Conservation (phyloP, 1,140 invertebrate species). For the Bombus haemorrhoidalis region DNA sequence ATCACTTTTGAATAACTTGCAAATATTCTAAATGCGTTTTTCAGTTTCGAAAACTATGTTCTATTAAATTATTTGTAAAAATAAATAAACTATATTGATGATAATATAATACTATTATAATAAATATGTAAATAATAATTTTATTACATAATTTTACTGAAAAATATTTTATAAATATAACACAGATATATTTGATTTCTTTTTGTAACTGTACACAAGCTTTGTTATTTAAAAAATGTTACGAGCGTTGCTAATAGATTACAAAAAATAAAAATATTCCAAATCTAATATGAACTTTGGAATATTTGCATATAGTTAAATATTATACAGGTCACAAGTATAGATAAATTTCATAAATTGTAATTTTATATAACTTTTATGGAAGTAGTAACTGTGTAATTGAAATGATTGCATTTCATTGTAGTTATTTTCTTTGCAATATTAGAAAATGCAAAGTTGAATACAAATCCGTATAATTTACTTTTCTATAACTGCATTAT, state of each 20-base stretch:
- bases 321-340: conserved; percentile 12
- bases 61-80: conserved; percentile 44
- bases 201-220: neutral
- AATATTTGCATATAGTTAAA: conserved; percentile 54
- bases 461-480: conserved; percentile 24
- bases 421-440: neutral
- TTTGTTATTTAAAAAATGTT: conserved; percentile 14
- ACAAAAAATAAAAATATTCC: conserved; percentile 28
- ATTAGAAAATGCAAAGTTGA: conserved; percentile 14
- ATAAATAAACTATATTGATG: conserved; percentile 7
- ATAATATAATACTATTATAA: neutral
- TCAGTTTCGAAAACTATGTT: conserved; percentile 33
- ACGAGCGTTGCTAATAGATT: conserved; percentile 22
- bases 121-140: conserved; percentile 13
- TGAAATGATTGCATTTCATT: conserved; percentile 38
- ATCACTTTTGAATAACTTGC: conserved; percentile 24
- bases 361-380: conserved; percentile 29
- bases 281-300: conserved; percentile 46
- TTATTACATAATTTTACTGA: neutral
- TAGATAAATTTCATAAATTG: conserved; percentile 1
- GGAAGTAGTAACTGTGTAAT: conserved; percentile 42
- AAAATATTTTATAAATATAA: conserved; percentile 35
- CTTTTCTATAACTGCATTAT: neutral
- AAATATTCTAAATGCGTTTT: conserved; percentile 52
- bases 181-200: conserved; percentile 1